phyloP scores from a whole-genome alignment of 2,797 vertebrate species.

The Manis crassicaudata region DNA sequence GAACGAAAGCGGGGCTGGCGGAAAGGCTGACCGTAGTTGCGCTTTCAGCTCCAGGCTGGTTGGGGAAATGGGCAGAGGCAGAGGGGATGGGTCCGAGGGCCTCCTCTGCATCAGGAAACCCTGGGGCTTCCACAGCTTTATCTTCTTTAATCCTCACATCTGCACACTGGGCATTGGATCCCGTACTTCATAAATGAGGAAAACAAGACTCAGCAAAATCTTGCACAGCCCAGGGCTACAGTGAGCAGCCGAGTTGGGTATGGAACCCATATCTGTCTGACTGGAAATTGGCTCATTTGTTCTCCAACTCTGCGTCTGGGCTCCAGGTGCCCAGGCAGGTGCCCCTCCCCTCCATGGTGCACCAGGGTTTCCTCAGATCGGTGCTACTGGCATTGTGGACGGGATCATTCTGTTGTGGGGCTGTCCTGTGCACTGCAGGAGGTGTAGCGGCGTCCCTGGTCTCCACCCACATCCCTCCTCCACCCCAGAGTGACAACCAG shows the following conservation, averaged over 20 bases:
- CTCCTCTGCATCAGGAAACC: too few relatives aligned
- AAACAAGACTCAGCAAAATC: neutral
- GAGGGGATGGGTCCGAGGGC: neutral
- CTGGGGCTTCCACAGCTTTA: accelerated
- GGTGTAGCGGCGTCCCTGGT: neutral
- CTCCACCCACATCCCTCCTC: neutral
- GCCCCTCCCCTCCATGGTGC: accelerated
- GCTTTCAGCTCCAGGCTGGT: neutral
- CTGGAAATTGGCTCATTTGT: neutral
- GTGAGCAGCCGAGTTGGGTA: neutral
- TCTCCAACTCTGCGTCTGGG: neutral
- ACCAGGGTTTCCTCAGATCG: accelerated
- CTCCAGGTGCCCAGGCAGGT: too few relatives aligned
- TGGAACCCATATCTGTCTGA: neutral
- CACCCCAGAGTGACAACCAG: neutral
- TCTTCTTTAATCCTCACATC: neutral
- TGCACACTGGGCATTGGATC: neutral
- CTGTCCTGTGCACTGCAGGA: neutral
- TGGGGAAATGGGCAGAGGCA: neutral
- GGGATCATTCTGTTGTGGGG: too few relatives aligned
- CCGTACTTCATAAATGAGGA: neutral
- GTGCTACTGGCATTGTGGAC: neutral
- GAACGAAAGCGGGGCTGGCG: too few relatives aligned
- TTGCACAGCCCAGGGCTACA: accelerated
- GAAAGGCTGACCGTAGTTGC: neutral